Evolutionary conservation across 2,797 vertebrate species (phyloP), one percentile per base, ranked within the genome.

Genomic region (Masticophis lateralis): DNA sequence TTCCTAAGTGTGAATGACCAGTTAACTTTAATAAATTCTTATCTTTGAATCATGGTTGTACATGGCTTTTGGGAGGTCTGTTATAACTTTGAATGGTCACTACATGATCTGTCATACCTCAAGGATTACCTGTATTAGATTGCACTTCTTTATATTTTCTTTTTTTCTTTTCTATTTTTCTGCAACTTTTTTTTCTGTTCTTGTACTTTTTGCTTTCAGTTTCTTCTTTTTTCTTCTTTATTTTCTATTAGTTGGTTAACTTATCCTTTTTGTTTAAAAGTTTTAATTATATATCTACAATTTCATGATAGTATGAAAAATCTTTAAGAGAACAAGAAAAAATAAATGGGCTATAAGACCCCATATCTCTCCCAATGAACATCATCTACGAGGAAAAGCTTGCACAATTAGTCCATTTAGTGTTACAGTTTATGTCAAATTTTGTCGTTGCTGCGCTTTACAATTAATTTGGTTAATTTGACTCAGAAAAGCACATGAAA

Each of bases 341-440:
- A 74, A 32, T 69, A 69, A 69, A 37, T 74, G 32, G 69, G 69
- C 69, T 37, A 37, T 20, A 69, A 8, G 6, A 32, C n/a, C 14
- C n/a, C 66, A 69, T 74, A 74, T 74, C n/a, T 37, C n/a, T 74
- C 69, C 69, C 7, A 37, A 74, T 18, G 16, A 8, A 74, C 6
- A 74, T 37, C 32, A 37, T 74, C n/a, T 74, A 37, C 16, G 7
- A 74, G 32, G 69, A 74, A 37, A 74, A 91, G 37, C 0, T 28
- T 92, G 32, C 90, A 61, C 28, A 87, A 91, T 79, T 86, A 27
- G 2, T 0, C 37, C 87, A 92, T 94, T 94, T 86, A 90, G 90
- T 53, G 92, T 88, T 43, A 93, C 43, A 74, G n/a, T 6, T 57
- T 79, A 22, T 74, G 10, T n/a, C n/a, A 56, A 27, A 14, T n/a